phyloP scores from a whole-genome alignment of 2,797 vertebrate genomes.

The Typhlichthys eigenmanni region DNA sequence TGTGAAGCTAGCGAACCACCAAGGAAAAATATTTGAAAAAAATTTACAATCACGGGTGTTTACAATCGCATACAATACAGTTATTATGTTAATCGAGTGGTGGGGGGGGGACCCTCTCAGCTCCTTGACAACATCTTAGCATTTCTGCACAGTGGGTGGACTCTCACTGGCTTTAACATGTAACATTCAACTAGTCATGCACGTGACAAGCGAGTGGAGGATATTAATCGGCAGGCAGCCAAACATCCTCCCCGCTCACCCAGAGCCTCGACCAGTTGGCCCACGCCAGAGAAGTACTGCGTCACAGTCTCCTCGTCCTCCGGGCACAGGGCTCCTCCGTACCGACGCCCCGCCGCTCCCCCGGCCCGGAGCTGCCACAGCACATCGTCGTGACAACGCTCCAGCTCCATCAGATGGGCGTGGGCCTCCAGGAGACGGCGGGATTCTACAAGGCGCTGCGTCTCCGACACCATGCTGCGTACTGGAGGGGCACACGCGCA shows the following conservation, averaged over 20 bases:
- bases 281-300: slow-evolving; percentile 85
- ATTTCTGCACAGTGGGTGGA: no score
- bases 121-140: no score
- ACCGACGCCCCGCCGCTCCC: slow-evolving; percentile 24
- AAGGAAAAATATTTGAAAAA: no score
- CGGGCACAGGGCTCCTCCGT: slow-evolving; percentile 48
- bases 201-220: background rate
- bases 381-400: slow-evolving; percentile 86
- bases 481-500: slow-evolving; percentile 62
- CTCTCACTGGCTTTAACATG: no score
- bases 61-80: background rate
- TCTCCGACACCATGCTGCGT: slow-evolving; percentile 78
- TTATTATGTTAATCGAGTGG: background rate
- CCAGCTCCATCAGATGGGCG: slow-evolving; percentile 85
- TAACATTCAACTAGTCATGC: no score
- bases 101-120: no score
- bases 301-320: slow-evolving; percentile 77
- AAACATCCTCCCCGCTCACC: slow-evolving; percentile 60
- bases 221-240: background rate
- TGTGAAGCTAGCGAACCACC: no score
- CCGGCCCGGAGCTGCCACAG: slow-evolving; percentile 78
- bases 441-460: slow-evolving; percentile 79
- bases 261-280: slow-evolving; percentile 83
- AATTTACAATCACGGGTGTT: no score
- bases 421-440: slow-evolving; percentile 89